phyloP scores from a whole-genome alignment of 2,797 vertebrate species.

The Telmatherina bonti region DNA sequence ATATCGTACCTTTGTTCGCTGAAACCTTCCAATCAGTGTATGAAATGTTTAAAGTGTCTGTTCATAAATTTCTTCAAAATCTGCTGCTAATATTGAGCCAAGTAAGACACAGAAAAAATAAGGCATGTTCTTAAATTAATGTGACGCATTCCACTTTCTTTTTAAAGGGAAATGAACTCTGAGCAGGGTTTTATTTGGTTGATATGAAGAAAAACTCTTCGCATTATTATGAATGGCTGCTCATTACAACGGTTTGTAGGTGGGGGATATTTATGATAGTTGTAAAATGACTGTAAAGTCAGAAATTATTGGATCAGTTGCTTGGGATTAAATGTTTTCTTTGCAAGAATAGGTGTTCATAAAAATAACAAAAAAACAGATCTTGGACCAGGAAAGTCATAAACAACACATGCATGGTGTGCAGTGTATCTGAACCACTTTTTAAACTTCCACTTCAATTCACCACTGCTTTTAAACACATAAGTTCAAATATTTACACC shows the following conservation, averaged over 20 bases:
- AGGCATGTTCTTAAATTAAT: constrained; percentile 7
- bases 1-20: constrained; percentile 4
- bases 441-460: constrained; percentile 25
- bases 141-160: constrained; percentile 12
- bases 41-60: constrained; percentile 19
- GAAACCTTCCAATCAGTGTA: constrained; percentile 10
- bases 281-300: not conserved
- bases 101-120: not conserved
- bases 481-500: constrained; percentile 17
- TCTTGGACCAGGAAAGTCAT: constrained; percentile 10
- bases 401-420: constrained; percentile 24
- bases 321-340: constrained; percentile 1
- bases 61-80: constrained; percentile 13
- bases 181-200: not conserved
- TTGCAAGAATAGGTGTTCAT: not conserved
- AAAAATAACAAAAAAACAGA: not conserved
- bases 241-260: not conserved
- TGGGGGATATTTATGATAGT: not conserved
- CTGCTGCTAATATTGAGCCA: constrained; percentile 14
- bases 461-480: constrained; percentile 7
- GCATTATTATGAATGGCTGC: not conserved
- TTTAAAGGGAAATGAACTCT: not conserved
- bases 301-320: not conserved
- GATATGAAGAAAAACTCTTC: constrained; percentile 1
- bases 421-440: constrained; percentile 7